A percentile compares a stretch with the other conserved stretches of the same genome.
Evolutionary conservation across 1,140 invertebrate species (phyloP).

Genomic region (Temnothorax longispinosus): DNA sequence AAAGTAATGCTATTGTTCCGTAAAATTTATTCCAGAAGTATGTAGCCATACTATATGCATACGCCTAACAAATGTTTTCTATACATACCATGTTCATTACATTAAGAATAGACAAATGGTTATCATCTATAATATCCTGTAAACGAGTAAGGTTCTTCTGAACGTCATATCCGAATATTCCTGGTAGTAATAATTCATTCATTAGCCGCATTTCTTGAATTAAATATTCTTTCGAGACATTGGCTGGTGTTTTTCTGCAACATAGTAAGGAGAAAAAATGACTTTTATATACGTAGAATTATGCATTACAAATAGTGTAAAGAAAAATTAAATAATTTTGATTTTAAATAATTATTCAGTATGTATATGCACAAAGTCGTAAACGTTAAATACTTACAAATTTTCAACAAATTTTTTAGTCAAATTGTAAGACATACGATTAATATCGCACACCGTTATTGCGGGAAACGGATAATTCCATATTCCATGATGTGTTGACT

Average conservation of each 20-base stretch:
- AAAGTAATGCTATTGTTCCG: not conserved
- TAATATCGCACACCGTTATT: constrained; percentile 89
- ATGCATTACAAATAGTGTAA: not conserved
- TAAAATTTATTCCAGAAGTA: not conserved
- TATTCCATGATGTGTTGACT: constrained; percentile 89
- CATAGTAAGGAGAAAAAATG: not conserved
- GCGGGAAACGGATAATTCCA: constrained; percentile 91
- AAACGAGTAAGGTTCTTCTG: constrained; percentile 74
- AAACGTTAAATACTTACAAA: constrained; percentile 82
- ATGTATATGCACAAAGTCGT: not conserved
- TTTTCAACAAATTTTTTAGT: constrained; percentile 82
- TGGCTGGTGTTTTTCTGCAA: constrained; percentile 54
- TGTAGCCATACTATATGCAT: not conserved
- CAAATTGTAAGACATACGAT: constrained; percentile 86
- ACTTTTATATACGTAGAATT: not conserved
- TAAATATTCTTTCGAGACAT: constrained; percentile 67
- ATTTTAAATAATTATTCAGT: not conserved
- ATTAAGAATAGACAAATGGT: constrained; percentile 78
- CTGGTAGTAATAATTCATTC: constrained; percentile 73
- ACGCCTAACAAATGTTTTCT: not conserved
- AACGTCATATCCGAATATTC: constrained; percentile 63
- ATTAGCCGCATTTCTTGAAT: constrained; percentile 73
- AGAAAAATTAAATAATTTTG: not conserved
- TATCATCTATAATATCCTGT: constrained; percentile 81
- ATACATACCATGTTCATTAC: constrained; percentile 74